phyloP scores from a whole-genome alignment of 2,113 vertebrate genomes.

The Dromaius novaehollandiae region DNA sequence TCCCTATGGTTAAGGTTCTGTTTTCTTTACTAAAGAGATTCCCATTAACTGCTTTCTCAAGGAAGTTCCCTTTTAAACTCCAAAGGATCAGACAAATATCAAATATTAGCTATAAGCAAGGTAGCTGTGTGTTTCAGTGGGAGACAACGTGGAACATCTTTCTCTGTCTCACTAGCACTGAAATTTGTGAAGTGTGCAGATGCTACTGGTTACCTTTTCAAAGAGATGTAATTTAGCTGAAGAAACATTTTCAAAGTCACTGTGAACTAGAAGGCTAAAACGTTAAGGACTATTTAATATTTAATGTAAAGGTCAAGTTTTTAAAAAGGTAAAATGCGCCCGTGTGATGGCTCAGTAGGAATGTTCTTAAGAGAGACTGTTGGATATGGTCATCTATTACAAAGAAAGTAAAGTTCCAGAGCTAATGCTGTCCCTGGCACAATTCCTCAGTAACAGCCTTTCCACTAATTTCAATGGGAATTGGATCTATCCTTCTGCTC shows the following conservation, averaged over 20 bases:
- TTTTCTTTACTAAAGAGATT: neutral
- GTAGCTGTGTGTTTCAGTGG: neutral
- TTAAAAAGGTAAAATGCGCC: neutral
- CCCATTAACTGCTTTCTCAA: neutral
- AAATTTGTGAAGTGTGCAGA: neutral
- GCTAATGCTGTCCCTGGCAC: neutral
- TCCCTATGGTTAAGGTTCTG: neutral
- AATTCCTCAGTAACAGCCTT: neutral
- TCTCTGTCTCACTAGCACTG: neutral
- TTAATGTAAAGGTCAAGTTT: constrained; percentile 5
- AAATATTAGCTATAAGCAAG: neutral
- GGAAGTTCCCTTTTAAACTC: neutral
- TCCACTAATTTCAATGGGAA: neutral
- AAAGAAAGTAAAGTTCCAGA: neutral
- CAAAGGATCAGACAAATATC: neutral
- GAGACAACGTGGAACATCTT: neutral
- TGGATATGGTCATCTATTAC: neutral
- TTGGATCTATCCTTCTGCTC: neutral
- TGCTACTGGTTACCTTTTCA: neutral
- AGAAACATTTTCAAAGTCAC: neutral
- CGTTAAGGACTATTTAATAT: neutral
- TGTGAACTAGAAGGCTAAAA: neutral
- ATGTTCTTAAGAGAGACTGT: neutral
- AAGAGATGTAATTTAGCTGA: neutral
- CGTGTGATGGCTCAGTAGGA: neutral